These are phyloP conservation scores for Aphis gossypii DNA, from an alignment of 1,140 invertebrate species.

Conservation along the genomic window DNA sequence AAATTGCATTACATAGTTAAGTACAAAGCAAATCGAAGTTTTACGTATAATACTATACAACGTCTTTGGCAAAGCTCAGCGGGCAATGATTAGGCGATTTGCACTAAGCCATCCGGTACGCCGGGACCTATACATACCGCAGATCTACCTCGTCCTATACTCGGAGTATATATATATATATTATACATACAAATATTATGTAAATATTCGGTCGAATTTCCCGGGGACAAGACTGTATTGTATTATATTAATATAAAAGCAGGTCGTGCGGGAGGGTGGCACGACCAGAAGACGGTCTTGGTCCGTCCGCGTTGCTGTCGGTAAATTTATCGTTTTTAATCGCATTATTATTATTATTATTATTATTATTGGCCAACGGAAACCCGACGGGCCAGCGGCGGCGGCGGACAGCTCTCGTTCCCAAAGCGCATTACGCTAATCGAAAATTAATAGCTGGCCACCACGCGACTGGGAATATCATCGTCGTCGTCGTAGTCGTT, in stretches of 20 bases:
- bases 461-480: slow-evolving; percentile 19
- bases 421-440: slow-evolving; percentile 44
- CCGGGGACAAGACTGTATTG: not conserved
- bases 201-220: slow-evolving; percentile 33
- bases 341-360: slow-evolving; percentile 35
- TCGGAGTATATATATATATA: not conserved
- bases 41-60: not conserved
- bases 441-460: slow-evolving; percentile 43
- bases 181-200: slow-evolving; percentile 2
- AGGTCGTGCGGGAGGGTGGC: too few relatives aligned
- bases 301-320: not conserved
- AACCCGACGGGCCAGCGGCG: not conserved
- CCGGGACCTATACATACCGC: not conserved
- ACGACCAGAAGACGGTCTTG: not conserved
- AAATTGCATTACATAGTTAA: not conserved
- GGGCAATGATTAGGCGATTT: slow-evolving; percentile 29
- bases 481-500: not conserved
- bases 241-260: slow-evolving; percentile 7
- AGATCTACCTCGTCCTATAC: not conserved
- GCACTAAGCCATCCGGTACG: not conserved
- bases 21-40: not conserved
- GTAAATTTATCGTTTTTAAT: slow-evolving; percentile 4
- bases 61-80: not conserved
- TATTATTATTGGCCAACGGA: slow-evolving; percentile 13
- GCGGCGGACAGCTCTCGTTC: not conserved